These are phyloP conservation scores for Leiothrix lutea DNA, from an alignment of 2,113 vertebrate species.

Conservation along the genomic window DNA sequence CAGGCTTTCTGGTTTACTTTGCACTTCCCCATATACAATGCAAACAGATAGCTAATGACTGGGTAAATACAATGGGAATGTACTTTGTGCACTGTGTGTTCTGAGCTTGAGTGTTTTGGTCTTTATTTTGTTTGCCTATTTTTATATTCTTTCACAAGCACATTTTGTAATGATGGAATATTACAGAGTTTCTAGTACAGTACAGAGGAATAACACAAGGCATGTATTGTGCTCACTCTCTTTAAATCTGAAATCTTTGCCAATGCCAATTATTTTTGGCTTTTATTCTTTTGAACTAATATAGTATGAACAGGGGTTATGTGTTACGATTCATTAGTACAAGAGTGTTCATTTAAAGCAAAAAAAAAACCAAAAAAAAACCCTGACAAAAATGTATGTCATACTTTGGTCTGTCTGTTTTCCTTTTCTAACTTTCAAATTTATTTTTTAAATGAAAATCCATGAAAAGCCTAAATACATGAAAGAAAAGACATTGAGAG, in stretches of 20 bases:
- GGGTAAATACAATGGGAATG: conserved; percentile 55
- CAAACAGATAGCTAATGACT: conserved; percentile 56
- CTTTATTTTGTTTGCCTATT: conserved; percentile 61
- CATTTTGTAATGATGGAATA: conserved; percentile 56
- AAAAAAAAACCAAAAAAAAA: not conserved
- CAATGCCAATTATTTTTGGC: conserved; percentile 42
- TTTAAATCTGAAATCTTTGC: conserved; percentile 33
- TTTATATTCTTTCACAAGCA: conserved; percentile 49
- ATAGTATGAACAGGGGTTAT: not conserved
- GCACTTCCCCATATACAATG: conserved; percentile 28
- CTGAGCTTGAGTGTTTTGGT: conserved; percentile 46
- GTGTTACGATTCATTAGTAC: not conserved
- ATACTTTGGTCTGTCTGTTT: not conserved
- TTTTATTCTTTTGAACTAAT: conserved; percentile 56
- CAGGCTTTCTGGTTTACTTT: conserved; percentile 35
- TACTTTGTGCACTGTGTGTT: conserved; percentile 45
- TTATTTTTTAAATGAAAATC: not conserved
- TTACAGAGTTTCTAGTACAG: conserved; percentile 41
- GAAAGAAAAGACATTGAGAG: not conserved
- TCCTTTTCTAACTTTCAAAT: not conserved
- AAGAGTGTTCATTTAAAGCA: not conserved
- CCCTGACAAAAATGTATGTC: not conserved
- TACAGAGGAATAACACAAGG: conserved; percentile 30
- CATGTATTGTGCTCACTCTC: conserved; percentile 33
- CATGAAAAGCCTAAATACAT: not conserved